Conservation (phyloP, 2,888 invertebrate species). For the Malacosoma neustria region DNA sequence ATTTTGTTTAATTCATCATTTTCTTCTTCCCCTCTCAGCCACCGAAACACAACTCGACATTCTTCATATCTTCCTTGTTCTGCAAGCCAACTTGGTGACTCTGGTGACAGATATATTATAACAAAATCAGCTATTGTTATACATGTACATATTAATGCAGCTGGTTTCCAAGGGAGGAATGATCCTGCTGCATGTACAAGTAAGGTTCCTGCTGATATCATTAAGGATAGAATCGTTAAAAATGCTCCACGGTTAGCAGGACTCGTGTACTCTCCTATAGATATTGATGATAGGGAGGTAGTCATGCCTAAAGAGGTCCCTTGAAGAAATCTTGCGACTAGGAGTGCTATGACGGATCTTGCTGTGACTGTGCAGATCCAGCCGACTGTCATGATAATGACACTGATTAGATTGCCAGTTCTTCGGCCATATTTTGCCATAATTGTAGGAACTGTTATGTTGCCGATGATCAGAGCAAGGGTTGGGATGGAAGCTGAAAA, state of each 20-base stretch:
- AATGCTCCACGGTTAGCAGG: slow-evolving; percentile 72
- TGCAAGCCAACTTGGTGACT: slow-evolving; percentile 77
- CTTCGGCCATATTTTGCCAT: slow-evolving; percentile 73
- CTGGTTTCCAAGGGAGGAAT: slow-evolving; percentile 64
- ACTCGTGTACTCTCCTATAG: slow-evolving; percentile 61
- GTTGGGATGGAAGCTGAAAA: slow-evolving; percentile 46
- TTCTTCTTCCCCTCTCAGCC: slow-evolving; percentile 58
- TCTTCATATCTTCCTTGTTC: slow-evolving; percentile 62
- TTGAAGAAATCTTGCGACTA: slow-evolving; percentile 35
- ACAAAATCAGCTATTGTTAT: slow-evolving; percentile 51
- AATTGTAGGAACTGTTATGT: slow-evolving; percentile 42
- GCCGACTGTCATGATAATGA: slow-evolving; percentile 57
- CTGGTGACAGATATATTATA: slow-evolving; percentile 48
- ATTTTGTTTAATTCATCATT: slow-evolving; percentile 36
- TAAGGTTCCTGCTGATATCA: slow-evolving; percentile 70
- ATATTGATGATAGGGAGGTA: slow-evolving; percentile 45
- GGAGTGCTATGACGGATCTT: slow-evolving; percentile 33
- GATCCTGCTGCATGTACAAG: slow-evolving; percentile 73
- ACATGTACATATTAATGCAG: slow-evolving; percentile 51
- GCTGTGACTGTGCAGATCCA: slow-evolving; percentile 65
- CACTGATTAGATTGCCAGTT: slow-evolving; percentile 55
- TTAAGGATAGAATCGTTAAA: slow-evolving; percentile 67
- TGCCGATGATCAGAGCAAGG: slow-evolving; percentile 40
- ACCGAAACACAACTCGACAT: slow-evolving; percentile 65
- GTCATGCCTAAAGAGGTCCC: slow-evolving; percentile 58